These are phyloP conservation scores for Cyrtodaria siliqua DNA, from an alignment of 2,888 invertebrate genomes.

Conservation along the genomic window DNA sequence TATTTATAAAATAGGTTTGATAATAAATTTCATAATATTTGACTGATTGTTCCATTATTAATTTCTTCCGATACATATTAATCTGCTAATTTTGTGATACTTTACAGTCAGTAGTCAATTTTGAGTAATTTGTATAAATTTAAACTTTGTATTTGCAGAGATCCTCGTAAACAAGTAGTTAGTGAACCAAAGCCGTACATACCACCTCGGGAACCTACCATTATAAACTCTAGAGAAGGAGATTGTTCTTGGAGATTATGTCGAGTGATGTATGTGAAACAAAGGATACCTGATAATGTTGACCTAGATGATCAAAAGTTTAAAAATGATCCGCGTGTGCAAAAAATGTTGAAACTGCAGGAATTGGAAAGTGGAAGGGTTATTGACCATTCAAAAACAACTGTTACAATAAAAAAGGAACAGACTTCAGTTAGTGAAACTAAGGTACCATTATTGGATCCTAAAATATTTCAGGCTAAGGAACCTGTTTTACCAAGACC, in stretches of 20 bases:
- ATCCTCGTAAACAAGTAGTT: conserved; percentile 33
- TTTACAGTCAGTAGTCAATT: too few species aligned
- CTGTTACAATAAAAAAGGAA: conserved; percentile 27
- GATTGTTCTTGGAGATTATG: conserved; percentile 65
- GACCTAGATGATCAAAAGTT: conserved; percentile 70
- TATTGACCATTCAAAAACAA: conserved; percentile 55
- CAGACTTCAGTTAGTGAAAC: conserved; percentile 16
- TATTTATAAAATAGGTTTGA: too few species aligned
- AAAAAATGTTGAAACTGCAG: conserved; percentile 67
- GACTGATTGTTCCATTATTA: too few species aligned
- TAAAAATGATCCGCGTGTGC: conserved; percentile 78
- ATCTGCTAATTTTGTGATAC: too few species aligned
- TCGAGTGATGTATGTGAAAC: conserved; percentile 56
- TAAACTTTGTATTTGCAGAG: too few species aligned
- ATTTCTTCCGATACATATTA: conserved; percentile 44
- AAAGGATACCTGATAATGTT: conserved; percentile 68
- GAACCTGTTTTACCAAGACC: conserved; percentile 41
- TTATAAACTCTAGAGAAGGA: conserved; percentile 64
- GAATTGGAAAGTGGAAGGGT: conserved; percentile 61
- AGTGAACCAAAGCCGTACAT: conserved; percentile 16
- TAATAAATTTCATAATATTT: too few species aligned
- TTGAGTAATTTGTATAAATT: too few species aligned
- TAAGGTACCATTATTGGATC: conserved; percentile 44
- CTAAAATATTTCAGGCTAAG: conserved; percentile 48
- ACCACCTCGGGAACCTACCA: conserved; percentile 53